Percentiles rank a stretch among this genome's conserved stretches.
phyloP scores from a whole-genome alignment of 1,140 invertebrate genomes.

The Idris sp. region DNA sequence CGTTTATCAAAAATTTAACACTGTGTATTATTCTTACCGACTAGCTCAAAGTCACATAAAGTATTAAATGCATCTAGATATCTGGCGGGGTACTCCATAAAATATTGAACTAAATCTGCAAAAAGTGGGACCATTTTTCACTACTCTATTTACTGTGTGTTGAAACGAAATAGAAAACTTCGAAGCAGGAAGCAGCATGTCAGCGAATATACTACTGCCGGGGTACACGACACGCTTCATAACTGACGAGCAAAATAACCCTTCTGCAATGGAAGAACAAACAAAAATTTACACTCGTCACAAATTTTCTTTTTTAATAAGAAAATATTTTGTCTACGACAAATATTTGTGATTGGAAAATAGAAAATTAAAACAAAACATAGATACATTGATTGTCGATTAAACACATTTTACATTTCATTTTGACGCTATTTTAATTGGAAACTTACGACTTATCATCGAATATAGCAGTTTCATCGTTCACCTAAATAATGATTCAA shows the following conservation, averaged over 20 bases:
- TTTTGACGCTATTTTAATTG: no score
- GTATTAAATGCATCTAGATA: conserved; percentile 1
- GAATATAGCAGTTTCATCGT: no score
- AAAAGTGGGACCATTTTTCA: conserved; percentile 40
- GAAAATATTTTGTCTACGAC: conserved; percentile 21
- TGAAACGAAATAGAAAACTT: conserved; percentile 51
- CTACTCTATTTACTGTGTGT: conserved; percentile 46
- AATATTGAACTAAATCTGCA: conserved; percentile 47
- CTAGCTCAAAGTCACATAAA: conserved; percentile 12
- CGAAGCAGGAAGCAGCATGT: conserved; percentile 52
- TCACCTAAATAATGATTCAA: no score
- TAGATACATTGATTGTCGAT: no score
- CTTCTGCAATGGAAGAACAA: conserved; percentile 40
- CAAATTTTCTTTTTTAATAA: conserved; percentile 38
- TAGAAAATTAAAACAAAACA: no score
- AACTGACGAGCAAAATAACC: conserved; percentile 56
- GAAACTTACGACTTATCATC: no score
- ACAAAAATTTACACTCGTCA: conserved; percentile 35
- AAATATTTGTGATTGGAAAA: no score
- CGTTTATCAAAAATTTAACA: conserved; percentile 9
- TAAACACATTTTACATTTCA: no score
- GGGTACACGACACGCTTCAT: conserved; percentile 51
- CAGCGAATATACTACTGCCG: conserved; percentile 52
- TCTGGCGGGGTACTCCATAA: background rate
- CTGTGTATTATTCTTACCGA: conserved; percentile 1